Conservation (phyloP, 2,113 vertebrate genomes). For the Brachypteracias leptosomus region DNA sequence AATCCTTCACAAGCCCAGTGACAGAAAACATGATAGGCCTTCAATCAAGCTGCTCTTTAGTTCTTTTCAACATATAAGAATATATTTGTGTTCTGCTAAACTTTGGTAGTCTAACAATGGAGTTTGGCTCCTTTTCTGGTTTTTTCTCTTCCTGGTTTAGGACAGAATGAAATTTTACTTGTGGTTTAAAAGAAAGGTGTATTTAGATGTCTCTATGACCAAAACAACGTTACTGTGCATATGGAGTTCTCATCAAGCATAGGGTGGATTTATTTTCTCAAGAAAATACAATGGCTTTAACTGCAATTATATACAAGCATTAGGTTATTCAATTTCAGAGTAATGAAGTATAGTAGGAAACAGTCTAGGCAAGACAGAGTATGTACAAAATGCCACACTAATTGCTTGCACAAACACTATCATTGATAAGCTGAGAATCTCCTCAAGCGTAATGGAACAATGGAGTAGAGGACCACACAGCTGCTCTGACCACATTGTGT, state of each 20-base stretch:
- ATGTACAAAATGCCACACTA: neutral
- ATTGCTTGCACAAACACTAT: neutral
- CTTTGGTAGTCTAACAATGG: neutral
- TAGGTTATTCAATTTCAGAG: neutral
- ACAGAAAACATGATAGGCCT: neutral
- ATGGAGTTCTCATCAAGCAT: neutral
- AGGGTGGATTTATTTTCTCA: neutral
- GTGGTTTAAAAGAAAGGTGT: neutral
- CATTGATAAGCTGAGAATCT: neutral
- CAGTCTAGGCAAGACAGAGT: neutral
- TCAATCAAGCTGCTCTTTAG: neutral
- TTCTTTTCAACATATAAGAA: neutral
- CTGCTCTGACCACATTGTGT: neutral
- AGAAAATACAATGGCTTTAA: neutral
- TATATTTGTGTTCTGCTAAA: neutral
- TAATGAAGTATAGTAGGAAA: neutral
- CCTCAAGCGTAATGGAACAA: fast-evolving
- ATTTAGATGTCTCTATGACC: neutral
- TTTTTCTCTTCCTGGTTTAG: neutral
- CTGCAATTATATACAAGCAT: neutral
- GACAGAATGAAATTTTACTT: neutral
- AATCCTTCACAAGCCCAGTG: constrained; percentile 4
- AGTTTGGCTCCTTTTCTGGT: neutral
- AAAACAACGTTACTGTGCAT: neutral
- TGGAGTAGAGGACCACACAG: neutral